Evolutionary conservation across 2,797 vertebrate species (phyloP).

Genomic region (Gephyroberyx darwinii): DNA sequence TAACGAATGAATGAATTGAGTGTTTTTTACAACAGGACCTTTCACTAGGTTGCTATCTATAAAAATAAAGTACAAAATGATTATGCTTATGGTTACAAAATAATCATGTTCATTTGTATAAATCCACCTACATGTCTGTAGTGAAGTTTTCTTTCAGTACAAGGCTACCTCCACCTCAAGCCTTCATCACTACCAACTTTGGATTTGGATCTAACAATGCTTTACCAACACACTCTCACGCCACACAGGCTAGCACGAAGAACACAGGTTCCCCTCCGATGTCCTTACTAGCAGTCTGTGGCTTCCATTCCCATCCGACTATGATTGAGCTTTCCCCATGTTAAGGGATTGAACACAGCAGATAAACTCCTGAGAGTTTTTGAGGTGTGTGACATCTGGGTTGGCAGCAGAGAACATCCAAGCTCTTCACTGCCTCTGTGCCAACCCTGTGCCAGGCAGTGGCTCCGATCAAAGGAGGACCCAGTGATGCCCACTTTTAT

Average conservation of each 20-base stretch:
- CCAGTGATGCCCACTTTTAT: constrained; percentile 80
- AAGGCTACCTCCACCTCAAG: constrained; percentile 55
- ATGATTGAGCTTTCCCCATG: constrained; percentile 73
- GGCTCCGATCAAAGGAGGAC: constrained; percentile 78
- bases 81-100: constrained; percentile 83
- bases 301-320: constrained; percentile 65
- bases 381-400: constrained; percentile 67
- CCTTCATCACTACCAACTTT: constrained; percentile 49
- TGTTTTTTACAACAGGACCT: constrained; percentile 47
- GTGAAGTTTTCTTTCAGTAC: constrained; percentile 59
- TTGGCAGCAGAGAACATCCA: constrained; percentile 85
- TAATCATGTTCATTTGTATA: constrained; percentile 79
- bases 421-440: constrained; percentile 81
- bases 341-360: constrained; percentile 49
- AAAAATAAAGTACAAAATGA: constrained; percentile 86
- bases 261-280: constrained; percentile 40
- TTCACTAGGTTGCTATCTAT: constrained; percentile 69
- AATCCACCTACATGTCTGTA: constrained; percentile 71
- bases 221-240: constrained; percentile 32
- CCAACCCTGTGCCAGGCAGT: constrained; percentile 82
- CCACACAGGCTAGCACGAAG: constrained; percentile 45
- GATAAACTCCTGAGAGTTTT: constrained; percentile 63
- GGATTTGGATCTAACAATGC: constrained; percentile 64
- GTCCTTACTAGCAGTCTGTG: constrained; percentile 48
- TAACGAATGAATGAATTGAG: constrained; percentile 57